Conservation (phyloP, 2,888 invertebrate genomes). For the Parochlus steinenii region DNA sequence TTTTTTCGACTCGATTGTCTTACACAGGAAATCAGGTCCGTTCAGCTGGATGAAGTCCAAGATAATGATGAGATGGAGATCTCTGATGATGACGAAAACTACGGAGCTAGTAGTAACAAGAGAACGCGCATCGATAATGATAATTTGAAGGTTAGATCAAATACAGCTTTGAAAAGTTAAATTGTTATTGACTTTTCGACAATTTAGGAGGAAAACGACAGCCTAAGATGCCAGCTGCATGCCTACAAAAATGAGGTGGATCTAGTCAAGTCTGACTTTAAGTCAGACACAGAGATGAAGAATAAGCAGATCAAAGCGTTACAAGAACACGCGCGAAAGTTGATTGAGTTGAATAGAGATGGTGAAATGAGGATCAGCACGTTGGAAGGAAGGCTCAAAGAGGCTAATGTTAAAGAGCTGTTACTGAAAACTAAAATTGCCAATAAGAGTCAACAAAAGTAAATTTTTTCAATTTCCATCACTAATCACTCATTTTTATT, state of each 20-base stretch:
- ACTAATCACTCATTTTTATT: too few species aligned
- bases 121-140: constrained; percentile 27
- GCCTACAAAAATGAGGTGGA: constrained; percentile 91
- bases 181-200: constrained; percentile 4
- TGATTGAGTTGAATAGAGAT: constrained; percentile 28
- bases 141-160: constrained; percentile 23
- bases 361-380: constrained; percentile 24
- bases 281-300: constrained; percentile 62
- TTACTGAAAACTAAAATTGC: constrained; percentile 27
- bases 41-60: constrained; percentile 21
- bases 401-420: constrained; percentile 28
- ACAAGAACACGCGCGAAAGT: constrained; percentile 30
- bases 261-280: constrained; percentile 63
- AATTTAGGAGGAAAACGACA: constrained; percentile 69
- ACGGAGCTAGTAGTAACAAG: constrained; percentile 29
- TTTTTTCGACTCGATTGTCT: constrained; percentile 21
- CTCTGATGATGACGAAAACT: constrained; percentile 59
- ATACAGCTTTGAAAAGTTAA: neutral
- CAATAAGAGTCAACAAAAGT: too few species aligned
- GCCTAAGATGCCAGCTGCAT: constrained; percentile 75
- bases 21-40: constrained; percentile 26
- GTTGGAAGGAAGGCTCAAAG: constrained; percentile 26
- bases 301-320: constrained; percentile 60
- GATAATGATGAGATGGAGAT: constrained; percentile 79
- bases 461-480: too few species aligned